These are phyloP conservation scores for Gibbula magus DNA, from an alignment of 2,888 invertebrate species.

Conservation along the genomic window DNA sequence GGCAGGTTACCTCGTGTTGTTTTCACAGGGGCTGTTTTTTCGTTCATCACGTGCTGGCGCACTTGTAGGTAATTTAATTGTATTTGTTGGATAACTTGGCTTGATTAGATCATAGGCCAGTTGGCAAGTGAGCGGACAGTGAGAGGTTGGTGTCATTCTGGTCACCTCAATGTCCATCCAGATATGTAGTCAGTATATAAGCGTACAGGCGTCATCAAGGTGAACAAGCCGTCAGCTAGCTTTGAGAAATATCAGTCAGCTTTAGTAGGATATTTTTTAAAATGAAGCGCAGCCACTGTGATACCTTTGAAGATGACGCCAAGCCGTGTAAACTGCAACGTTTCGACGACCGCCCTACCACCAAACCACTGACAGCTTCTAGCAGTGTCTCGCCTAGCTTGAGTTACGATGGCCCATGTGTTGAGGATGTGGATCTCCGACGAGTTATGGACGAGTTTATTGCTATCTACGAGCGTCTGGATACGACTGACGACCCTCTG, in stretches of 20 bases:
- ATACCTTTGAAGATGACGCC: neutral
- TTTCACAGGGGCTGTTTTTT: too few species aligned
- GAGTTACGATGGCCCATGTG: neutral
- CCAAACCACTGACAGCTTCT: neutral
- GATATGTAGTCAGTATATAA: slow-evolving; percentile 22
- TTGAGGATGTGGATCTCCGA: slow-evolving; percentile 40
- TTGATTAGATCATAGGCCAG: neutral
- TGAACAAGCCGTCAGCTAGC: neutral
- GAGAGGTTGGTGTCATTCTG: neutral
- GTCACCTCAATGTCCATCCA: neutral
- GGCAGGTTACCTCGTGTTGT: too few species aligned
- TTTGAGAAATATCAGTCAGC: slow-evolving; percentile 18
- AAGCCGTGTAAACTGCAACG: neutral
- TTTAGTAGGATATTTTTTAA: neutral
- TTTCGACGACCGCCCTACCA: too few species aligned
- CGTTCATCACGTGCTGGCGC: too few species aligned
- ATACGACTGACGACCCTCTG: slow-evolving; percentile 40
- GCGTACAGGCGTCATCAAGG: neutral
- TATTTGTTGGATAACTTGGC: too few species aligned
- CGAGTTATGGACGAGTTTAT: slow-evolving; percentile 57
- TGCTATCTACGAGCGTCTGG: slow-evolving; percentile 52
- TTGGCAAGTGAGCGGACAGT: neutral
- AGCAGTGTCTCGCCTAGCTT: neutral
- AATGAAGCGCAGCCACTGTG: neutral
- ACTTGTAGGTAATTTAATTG: too few species aligned